Percentiles rank a stretch among this genome's conserved stretches.
Conservation (phyloP, 2,797 vertebrate species). For the Urophycis tenuis region DNA sequence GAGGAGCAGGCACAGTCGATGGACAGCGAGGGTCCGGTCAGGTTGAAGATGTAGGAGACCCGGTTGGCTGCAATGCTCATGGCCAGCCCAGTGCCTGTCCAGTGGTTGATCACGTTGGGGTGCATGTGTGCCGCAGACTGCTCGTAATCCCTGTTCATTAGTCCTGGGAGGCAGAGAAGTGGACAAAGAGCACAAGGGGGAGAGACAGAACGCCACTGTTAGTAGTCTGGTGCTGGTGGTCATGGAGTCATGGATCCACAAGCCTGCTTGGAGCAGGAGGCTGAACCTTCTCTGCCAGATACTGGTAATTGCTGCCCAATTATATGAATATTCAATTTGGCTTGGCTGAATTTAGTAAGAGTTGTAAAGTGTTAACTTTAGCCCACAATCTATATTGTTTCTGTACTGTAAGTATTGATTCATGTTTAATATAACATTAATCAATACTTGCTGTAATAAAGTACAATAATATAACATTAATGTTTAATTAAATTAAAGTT, state of each 20-base stretch:
- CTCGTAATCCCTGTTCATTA: constrained; percentile 87
- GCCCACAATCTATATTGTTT: not conserved
- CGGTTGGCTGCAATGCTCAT: constrained; percentile 83
- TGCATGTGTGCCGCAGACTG: constrained; percentile 45
- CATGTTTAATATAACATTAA: no score
- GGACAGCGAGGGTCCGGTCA: constrained; percentile 79
- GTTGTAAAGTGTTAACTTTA: no score
- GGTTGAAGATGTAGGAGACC: constrained; percentile 80
- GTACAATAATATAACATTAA: no score
- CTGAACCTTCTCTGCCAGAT: not conserved
- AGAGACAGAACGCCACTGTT: not conserved
- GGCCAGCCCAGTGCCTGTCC: constrained; percentile 71
- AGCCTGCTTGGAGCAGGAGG: no score
- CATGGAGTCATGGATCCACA: no score
- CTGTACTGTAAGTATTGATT: no score
- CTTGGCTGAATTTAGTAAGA: no score
- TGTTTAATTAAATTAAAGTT: not conserved
- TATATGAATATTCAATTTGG: not conserved
- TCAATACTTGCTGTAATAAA: no score
- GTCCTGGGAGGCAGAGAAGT: constrained; percentile 51
- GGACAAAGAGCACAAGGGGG: not conserved
- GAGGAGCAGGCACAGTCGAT: constrained; percentile 83
- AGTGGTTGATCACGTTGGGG: constrained; percentile 70
- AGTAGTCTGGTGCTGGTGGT: not conserved
- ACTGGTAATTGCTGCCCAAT: not conserved